These are phyloP conservation scores for Alligator mississippiensis DNA, from an alignment of 2,113 vertebrate genomes.

Conservation along the genomic window DNA sequence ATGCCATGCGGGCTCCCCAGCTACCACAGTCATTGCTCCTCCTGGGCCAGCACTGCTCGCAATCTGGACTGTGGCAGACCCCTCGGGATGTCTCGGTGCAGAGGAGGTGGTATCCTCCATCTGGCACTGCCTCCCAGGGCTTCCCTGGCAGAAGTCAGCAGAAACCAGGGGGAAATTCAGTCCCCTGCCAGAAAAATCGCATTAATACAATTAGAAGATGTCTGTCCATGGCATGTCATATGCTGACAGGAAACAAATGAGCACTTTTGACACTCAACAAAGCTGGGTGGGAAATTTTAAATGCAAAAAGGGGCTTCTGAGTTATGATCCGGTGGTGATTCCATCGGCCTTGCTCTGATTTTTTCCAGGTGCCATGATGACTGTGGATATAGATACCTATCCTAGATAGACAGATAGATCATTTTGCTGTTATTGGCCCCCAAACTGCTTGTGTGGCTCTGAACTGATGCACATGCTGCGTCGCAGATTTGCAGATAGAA, in stretches of 20 bases:
- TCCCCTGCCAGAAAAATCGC: too few relatives aligned
- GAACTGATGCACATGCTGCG: not conserved
- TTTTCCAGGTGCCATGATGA: not conserved
- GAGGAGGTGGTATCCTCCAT: too few relatives aligned
- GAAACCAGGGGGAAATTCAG: too few relatives aligned
- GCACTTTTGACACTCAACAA: accelerated
- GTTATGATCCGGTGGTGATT: not conserved
- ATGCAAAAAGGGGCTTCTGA: not conserved
- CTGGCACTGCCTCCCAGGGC: too few relatives aligned
- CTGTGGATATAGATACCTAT: not conserved
- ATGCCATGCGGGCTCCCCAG: too few relatives aligned
- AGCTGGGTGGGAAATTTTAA: accelerated
- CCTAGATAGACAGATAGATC: not conserved
- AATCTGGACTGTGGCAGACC: too few relatives aligned
- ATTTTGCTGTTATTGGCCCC: not conserved
- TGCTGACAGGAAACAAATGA: not conserved
- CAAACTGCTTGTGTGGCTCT: accelerated
- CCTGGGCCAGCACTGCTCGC: too few relatives aligned
- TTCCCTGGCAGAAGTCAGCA: too few relatives aligned
- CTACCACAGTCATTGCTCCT: too few relatives aligned
- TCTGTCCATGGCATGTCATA: accelerated
- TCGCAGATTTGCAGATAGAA: not conserved
- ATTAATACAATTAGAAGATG: too few relatives aligned
- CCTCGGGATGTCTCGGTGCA: too few relatives aligned
- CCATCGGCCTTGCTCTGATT: not conserved